A percentile compares a stretch with the other conserved stretches of the same genome.
Conservation (phyloP, 1,140 invertebrate genomes). For the Lithobius niger region DNA sequence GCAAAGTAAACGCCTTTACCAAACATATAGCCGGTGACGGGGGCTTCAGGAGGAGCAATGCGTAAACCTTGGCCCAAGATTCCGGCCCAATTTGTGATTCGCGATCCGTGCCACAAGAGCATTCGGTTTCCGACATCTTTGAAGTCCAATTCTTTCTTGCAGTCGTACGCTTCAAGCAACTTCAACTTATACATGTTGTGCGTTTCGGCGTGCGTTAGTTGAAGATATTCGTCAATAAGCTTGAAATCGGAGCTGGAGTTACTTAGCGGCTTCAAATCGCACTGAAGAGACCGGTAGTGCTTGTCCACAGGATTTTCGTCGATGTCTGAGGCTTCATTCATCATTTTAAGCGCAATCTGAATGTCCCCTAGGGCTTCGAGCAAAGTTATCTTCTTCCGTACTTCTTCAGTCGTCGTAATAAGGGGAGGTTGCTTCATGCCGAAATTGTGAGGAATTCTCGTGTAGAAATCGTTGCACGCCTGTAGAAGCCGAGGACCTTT, state of each 20-base stretch:
- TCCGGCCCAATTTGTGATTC: conserved; percentile 43
- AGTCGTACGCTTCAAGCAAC: conserved; percentile 28
- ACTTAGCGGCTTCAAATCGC: conserved; percentile 25
- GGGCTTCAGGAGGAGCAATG: conserved; percentile 42
- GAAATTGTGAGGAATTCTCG: conserved; percentile 45
- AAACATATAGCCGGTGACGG: conserved; percentile 41
- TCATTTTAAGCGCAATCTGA: conserved; percentile 39
- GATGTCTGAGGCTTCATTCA: conserved; percentile 30
- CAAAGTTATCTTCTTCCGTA: conserved; percentile 37
- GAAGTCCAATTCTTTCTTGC: conserved; percentile 24
- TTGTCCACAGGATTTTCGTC: conserved; percentile 37
- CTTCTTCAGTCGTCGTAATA: conserved; percentile 20
- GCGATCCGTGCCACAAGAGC: conserved; percentile 45
- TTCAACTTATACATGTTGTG: conserved; percentile 32
- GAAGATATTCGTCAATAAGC: conserved; percentile 30
- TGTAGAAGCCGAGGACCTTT: conserved; percentile 17
- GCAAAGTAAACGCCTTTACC: conserved; percentile 44
- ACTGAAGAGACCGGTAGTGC: conserved; percentile 38
- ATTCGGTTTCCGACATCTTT: conserved; percentile 24
- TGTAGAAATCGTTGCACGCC: conserved; percentile 43
- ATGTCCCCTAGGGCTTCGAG: conserved; percentile 42
- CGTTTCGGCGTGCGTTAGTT: conserved; percentile 34
- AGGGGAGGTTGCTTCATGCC: conserved; percentile 26
- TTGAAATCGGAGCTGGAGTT: conserved; percentile 23
- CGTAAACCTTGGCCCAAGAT: conserved; percentile 44